Conservation (phyloP, 2,888 invertebrate genomes). For the Thera obeliscata region DNA sequence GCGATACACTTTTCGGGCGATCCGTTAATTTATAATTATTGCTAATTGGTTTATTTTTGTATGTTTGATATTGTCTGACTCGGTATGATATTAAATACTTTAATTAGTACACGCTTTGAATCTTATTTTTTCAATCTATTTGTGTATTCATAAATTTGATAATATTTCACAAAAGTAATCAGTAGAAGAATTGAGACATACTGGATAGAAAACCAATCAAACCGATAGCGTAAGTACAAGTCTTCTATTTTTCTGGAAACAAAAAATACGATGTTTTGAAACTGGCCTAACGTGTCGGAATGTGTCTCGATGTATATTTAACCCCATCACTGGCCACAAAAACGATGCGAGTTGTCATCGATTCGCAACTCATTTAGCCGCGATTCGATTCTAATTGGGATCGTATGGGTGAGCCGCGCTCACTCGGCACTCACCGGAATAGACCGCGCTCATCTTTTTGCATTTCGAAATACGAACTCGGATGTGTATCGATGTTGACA, state of each 20-base stretch:
- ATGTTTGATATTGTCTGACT: conserved; percentile 32
- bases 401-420: conserved; percentile 57
- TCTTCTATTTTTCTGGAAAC: too few relatives aligned
- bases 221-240: too few relatives aligned
- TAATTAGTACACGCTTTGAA: background rate
- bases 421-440: conserved; percentile 39
- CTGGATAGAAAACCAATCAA: too few relatives aligned
- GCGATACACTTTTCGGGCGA: conserved; percentile 70
- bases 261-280: background rate
- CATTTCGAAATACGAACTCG: conserved; percentile 21
- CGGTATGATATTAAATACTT: conserved; percentile 10
- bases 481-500: conserved; percentile 15
- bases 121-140: too few relatives aligned
- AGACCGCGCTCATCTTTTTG: conserved; percentile 29
- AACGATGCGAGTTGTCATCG: conserved; percentile 44
- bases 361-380: conserved; percentile 71
- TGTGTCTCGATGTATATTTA: conserved; percentile 4
- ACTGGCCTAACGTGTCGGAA: background rate
- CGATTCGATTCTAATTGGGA: conserved; percentile 71
- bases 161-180: too few relatives aligned
- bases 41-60: conserved; percentile 67
- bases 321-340: conserved; percentile 36
- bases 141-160: too few relatives aligned
- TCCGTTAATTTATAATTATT: conserved; percentile 77
- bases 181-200: too few relatives aligned